Evolutionary conservation across 2,113 vertebrate genomes (phyloP).

Genomic region (Epinephelus lanceolatus): DNA sequence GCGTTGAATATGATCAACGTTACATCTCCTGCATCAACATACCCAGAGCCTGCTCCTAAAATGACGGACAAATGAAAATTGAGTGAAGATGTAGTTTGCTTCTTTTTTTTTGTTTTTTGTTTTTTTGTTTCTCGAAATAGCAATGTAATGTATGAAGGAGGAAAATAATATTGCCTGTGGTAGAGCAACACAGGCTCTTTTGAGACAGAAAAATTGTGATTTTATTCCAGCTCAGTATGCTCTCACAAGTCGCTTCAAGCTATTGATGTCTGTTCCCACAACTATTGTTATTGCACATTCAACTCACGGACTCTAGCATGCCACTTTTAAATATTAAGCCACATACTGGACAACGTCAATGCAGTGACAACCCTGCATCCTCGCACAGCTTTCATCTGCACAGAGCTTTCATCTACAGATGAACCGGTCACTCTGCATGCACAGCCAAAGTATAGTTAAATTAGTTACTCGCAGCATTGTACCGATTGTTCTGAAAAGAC

Average conservation of each 20-base stretch:
- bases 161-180: constrained; percentile 58
- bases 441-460: neutral
- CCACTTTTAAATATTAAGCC: constrained; percentile 38
- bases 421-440: constrained; percentile 35
- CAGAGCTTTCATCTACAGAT: constrained; percentile 30
- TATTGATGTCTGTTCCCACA: constrained; percentile 57
- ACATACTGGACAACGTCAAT: constrained; percentile 13
- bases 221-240: constrained; percentile 58
- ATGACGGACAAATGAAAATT: constrained; percentile 49
- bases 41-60: constrained; percentile 29
- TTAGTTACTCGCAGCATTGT: constrained; percentile 5
- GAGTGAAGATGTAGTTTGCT: constrained; percentile 22
- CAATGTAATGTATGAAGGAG: constrained; percentile 34
- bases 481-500: constrained; percentile 20
- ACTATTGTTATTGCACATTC: constrained; percentile 54
- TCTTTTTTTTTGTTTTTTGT: constrained; percentile 14
- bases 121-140: constrained; percentile 23
- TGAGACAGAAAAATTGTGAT: constrained; percentile 61
- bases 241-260: constrained; percentile 61
- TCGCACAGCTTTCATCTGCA: constrained; percentile 32
- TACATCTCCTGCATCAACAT: constrained; percentile 17
- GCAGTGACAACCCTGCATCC: constrained; percentile 15
- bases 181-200: constrained; percentile 52
- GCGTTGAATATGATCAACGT: constrained; percentile 1
- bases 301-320: constrained; percentile 26